phyloP scores from a whole-genome alignment of 2,113 vertebrate species.

The Labrus mixtus region DNA sequence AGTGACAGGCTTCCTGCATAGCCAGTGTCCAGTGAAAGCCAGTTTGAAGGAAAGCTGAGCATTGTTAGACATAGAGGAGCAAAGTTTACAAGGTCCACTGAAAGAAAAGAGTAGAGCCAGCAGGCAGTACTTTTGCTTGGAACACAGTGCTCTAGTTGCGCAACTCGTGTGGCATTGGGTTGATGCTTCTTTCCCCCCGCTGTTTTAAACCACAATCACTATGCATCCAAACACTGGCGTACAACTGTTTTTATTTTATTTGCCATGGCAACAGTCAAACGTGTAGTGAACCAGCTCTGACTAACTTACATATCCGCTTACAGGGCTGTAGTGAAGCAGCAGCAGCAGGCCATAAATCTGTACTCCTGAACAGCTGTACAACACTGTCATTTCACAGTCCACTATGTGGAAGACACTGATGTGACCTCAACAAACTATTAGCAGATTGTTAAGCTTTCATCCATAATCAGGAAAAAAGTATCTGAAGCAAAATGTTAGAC shows the following conservation, averaged over 20 bases:
- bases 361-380: constrained; percentile 57
- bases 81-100: constrained; percentile 11
- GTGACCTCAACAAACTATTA: constrained; percentile 29
- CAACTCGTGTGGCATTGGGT: constrained; percentile 53
- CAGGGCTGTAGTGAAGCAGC: constrained; percentile 29
- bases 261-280: constrained; percentile 76
- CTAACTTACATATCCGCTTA: constrained; percentile 61
- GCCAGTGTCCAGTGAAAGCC: constrained; percentile 19
- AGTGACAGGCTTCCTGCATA: constrained; percentile 42
- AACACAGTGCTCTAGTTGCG: constrained; percentile 40
- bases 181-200: constrained; percentile 36
- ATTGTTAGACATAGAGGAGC: constrained; percentile 7
- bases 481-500: background rate
- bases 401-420: constrained; percentile 29
- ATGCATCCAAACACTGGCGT: constrained; percentile 51
- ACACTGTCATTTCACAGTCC: constrained; percentile 41
- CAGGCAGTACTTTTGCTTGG: background rate
- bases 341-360: constrained; percentile 55
- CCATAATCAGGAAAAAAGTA: constrained; percentile 2
- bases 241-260: constrained; percentile 64
- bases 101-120: constrained; percentile 11
- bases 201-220: constrained; percentile 61
- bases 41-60: constrained; percentile 20
- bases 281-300: constrained; percentile 58
- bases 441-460: constrained; percentile 6